Conservation (phyloP, 2,797 vertebrate species). For the Aselliscus stoliczkanus region DNA sequence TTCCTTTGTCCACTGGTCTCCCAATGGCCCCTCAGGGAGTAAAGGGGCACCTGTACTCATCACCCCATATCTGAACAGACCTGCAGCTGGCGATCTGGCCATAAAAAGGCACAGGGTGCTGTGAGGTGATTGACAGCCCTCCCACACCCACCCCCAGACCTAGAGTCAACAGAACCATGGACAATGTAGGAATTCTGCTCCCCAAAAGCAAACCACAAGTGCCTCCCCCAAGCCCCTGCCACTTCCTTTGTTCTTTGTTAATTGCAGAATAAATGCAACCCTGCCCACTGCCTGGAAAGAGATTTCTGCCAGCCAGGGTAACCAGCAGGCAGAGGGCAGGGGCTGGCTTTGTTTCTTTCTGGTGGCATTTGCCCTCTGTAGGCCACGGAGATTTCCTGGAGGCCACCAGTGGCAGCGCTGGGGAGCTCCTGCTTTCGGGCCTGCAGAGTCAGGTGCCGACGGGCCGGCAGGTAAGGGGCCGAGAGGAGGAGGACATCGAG, state of each 20-base stretch:
- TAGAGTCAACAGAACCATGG: not conserved
- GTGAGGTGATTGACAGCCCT: not conserved
- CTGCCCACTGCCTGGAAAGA: not conserved
- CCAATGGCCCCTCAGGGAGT: not conserved
- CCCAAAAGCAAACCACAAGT: not conserved
- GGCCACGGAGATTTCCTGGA: not conserved
- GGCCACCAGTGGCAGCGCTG: not conserved
- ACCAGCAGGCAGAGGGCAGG: slow-evolving; percentile 22
- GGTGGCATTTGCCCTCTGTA: not conserved
- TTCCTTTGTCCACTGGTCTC: not conserved
- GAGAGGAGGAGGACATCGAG: too few relatives aligned
- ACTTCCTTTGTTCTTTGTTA: slow-evolving; percentile 68
- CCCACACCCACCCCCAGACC: not conserved
- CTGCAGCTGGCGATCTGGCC: not conserved
- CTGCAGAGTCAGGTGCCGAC: not conserved
- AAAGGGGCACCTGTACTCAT: not conserved
- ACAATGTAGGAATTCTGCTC: slow-evolving; percentile 5
- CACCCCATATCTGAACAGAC: not conserved
- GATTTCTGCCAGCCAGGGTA: slow-evolving; percentile 18
- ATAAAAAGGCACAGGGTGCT: not conserved
- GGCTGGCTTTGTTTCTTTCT: not conserved
- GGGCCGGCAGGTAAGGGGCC: accelerated
- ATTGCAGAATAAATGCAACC: slow-evolving; percentile 55
- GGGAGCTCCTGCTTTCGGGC: not conserved
- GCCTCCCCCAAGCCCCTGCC: not conserved